Base-by-base conservation (phyloP, 2,797 vertebrate species). In the Fringilla coelebs region DNA sequence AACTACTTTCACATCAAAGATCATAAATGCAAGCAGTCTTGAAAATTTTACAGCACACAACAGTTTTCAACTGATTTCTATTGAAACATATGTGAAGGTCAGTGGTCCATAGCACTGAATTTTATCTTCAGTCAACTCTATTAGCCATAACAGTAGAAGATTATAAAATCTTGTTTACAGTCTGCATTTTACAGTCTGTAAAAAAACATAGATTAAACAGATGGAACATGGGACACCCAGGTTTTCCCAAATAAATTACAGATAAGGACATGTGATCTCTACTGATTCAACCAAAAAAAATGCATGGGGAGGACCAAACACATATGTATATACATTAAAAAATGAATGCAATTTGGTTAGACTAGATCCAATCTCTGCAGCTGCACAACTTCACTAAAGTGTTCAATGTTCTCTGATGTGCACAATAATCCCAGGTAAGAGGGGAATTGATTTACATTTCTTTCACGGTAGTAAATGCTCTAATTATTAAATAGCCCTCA, bases 401-500 rank as follows among this genome's bases (percentile, higher is more conserved):
- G 36, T 65, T 89, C 49, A 9, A 13, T 38, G 36, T 54, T 22
- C 51, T 90, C 29, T 63, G 40, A 87, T 49, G 12, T 58, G 20
- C 32, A 51, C 34, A 72, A 32, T 57, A 72, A 83, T 91, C n/a
- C 24, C 58, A 95, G 62, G 75, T 82, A 96, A 89, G 32, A 83
- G 18, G 28, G 36, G 67, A 90, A 92, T 77, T 78, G 54, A 92
- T 88, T 93, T 80, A 60, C 28, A 26, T 26, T 77, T 41, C 36
- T 77, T 93, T 93, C 78, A 90, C 45, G 54, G 55, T 32, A 2
- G 74, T 95, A 94, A 85, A 71, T 58, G 38, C 57, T 89, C 61
- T 84, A 90, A 94, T 94, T 88, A 91, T 88, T 87, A 85, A 96
- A 89, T 32, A 92, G 70, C 58, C 66, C 45, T 88, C 61, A 85